Evolutionary conservation across 92 coral and sea anemone genomes (phyloP).

Genomic region (Muricea muricata): DNA sequence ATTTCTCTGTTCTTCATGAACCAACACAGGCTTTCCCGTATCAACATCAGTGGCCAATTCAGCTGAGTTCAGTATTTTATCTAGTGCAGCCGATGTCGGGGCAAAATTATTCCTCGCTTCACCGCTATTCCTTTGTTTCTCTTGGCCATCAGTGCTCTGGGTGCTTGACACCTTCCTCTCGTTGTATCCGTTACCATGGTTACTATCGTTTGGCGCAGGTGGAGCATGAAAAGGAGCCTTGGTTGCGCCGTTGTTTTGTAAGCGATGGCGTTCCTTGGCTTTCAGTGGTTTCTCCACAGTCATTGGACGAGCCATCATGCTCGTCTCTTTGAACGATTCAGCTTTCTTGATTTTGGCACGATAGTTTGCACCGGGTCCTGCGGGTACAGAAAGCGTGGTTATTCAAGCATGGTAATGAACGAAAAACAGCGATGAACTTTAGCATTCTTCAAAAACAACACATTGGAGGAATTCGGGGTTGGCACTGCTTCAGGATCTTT

Average conservation of each 20-base stretch:
- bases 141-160: slow-evolving; percentile 66
- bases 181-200: not conserved
- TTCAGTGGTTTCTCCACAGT: slow-evolving; percentile 39
- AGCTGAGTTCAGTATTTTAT: slow-evolving; percentile 7
- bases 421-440: not conserved
- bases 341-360: slow-evolving; percentile 79
- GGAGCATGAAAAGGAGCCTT: slow-evolving; percentile 9
- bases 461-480: too few species aligned
- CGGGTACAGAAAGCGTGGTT: not conserved
- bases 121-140: not conserved
- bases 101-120: slow-evolving; percentile 6
- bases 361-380: slow-evolving; percentile 85
- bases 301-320: slow-evolving; percentile 65
- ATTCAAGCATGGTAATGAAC: not conserved
- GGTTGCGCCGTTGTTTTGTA: slow-evolving; percentile 1
- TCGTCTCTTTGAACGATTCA: slow-evolving; percentile 95
- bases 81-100: not conserved
- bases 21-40: slow-evolving; percentile 27
- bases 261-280: slow-evolving; percentile 10
- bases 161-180: slow-evolving; percentile 42
- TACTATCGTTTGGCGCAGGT: not conserved
- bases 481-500: too few species aligned
- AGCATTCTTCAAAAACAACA: not conserved
- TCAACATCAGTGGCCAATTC: slow-evolving; percentile 46
- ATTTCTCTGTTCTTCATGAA: slow-evolving; percentile 11